A percentile compares a stretch with the other conserved stretches of the same genome.
These are phyloP conservation scores for Fregetta grallaria DNA, from an alignment of 2,113 vertebrate species.

Conservation along the genomic window DNA sequence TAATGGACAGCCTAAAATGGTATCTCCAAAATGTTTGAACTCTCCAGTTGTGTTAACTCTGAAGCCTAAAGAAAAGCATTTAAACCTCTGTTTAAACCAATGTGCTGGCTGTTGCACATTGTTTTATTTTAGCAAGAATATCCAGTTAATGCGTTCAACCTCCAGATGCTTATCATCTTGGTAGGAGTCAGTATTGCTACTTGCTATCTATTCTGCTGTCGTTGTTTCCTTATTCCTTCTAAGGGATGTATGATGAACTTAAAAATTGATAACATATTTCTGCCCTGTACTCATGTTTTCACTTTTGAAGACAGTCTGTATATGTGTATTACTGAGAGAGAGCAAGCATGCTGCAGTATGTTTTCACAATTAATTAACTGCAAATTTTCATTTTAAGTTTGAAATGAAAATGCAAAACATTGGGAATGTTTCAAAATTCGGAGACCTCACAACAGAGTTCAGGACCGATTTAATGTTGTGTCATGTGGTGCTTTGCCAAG, in stretches of 20 bases:
- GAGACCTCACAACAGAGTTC: neutral
- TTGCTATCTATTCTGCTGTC: neutral
- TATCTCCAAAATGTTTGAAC: neutral
- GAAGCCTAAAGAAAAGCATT: neutral
- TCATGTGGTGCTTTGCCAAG: neutral
- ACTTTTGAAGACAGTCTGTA: neutral
- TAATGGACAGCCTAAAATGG: neutral
- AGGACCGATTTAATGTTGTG: neutral
- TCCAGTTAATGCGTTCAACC: neutral
- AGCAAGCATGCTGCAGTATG: neutral
- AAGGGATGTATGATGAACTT: neutral
- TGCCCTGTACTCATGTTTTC: neutral
- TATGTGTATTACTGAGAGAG: neutral
- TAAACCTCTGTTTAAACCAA: neutral
- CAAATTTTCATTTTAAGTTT: neutral
- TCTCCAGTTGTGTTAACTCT: neutral
- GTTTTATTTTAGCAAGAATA: neutral
- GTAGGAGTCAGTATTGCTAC: neutral
- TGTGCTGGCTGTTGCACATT: neutral
- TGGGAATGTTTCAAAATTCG: neutral
- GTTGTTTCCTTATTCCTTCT: neutral
- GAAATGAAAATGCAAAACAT: neutral
- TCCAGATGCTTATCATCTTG: neutral
- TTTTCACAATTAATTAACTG: neutral
- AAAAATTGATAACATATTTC: neutral